Conservation (phyloP, 2,113 vertebrate species). For the Lanius collurio region DNA sequence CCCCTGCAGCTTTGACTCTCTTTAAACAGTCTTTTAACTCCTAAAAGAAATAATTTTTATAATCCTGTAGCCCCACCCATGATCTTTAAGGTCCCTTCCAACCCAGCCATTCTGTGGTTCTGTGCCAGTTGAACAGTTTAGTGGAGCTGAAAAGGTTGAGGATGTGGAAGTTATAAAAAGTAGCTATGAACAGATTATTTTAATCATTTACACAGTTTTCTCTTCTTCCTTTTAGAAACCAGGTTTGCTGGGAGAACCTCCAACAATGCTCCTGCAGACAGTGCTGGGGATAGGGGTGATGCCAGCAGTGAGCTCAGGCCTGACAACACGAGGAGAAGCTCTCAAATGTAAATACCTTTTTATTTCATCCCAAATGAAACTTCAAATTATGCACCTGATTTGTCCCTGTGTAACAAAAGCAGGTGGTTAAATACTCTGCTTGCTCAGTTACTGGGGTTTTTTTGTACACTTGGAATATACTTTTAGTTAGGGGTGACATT, state of each 20-base stretch:
- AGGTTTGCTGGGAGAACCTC: constrained; percentile 91
- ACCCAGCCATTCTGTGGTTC: accelerated
- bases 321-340: constrained; percentile 87
- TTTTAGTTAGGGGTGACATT: background rate
- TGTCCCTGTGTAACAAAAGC: background rate
- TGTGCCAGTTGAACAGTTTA: background rate
- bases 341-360: constrained; percentile 80
- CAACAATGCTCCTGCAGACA: constrained; percentile 86
- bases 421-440: background rate
- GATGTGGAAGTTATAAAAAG: background rate
- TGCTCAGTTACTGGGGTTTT: background rate
- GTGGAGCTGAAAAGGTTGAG: background rate
- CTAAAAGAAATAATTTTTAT: background rate
- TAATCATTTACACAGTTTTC: background rate
- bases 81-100: background rate
- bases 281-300: constrained; percentile 81
- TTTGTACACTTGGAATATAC: background rate
- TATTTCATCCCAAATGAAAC: background rate
- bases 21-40: background rate
- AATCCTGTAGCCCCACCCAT: background rate
- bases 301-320: constrained; percentile 74
- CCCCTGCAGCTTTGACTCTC: background rate
- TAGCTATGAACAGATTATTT: background rate
- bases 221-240: constrained; percentile 78
- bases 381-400: background rate